These are phyloP conservation scores for Acanthiza pusilla DNA, from an alignment of 2,797 vertebrate species.

Conservation along the genomic window DNA sequence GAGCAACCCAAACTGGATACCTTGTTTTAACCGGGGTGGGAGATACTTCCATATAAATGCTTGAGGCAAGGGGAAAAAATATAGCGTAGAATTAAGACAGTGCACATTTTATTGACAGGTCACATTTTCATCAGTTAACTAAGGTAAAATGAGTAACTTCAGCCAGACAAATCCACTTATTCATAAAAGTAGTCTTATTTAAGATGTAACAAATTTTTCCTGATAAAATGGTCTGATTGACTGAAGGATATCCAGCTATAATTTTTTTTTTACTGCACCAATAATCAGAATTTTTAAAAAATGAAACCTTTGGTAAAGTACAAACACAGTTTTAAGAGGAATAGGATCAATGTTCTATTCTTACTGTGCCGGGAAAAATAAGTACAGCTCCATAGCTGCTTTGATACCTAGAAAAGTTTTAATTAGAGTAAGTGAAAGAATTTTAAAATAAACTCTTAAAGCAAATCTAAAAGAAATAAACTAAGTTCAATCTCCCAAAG, in stretches of 20 bases:
- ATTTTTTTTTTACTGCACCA: background rate
- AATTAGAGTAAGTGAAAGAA: slow-evolving; percentile 23
- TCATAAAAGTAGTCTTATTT: slow-evolving; percentile 6
- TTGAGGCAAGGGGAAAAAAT: background rate
- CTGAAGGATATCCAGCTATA: slow-evolving; percentile 21
- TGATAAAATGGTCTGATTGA: background rate
- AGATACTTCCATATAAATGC: background rate
- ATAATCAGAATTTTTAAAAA: background rate
- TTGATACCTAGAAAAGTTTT: slow-evolving; percentile 31
- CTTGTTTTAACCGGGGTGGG: background rate
- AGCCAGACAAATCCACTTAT: slow-evolving; percentile 34
- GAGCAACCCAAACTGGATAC: background rate
- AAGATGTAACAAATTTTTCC: background rate
- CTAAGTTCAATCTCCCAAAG: slow-evolving; percentile 46
- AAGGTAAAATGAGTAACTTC: slow-evolving; percentile 39
- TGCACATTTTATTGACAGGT: slow-evolving; percentile 53
- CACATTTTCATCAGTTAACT: slow-evolving; percentile 53
- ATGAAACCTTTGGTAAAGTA: slow-evolving; percentile 45
- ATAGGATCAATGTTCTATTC: background rate
- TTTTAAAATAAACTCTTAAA: slow-evolving; percentile 47
- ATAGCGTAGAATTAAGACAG: background rate
- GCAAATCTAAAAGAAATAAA: slow-evolving; percentile 49
- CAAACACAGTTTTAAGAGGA: slow-evolving; percentile 5
- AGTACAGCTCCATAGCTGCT: slow-evolving; percentile 29
- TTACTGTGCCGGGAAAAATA: slow-evolving; percentile 23